Percentiles rank a stretch among this genome's conserved stretches.
Evolutionary conservation across 2,888 invertebrate genomes (phyloP).

Genomic region (Choreutis nemorana): DNA sequence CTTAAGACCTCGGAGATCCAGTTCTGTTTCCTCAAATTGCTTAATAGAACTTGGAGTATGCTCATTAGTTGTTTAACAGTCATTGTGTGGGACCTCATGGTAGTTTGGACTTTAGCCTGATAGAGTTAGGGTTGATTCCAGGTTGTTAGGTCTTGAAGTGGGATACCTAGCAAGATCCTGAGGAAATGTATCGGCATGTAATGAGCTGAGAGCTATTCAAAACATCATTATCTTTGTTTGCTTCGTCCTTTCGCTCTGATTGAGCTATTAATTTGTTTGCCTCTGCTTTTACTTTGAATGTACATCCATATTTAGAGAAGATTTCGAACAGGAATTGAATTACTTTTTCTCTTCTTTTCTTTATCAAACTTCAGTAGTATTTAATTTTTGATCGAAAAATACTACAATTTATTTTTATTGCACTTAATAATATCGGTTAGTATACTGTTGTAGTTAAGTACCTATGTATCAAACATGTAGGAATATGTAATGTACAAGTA

Average conservation of each 20-base stretch:
- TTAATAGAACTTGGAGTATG: slow-evolving; percentile 26
- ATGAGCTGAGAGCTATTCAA: slow-evolving; percentile 59
- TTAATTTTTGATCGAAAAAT: no score
- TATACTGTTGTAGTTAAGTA: no score
- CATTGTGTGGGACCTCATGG: slow-evolving; percentile 19
- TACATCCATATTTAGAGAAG: neutral
- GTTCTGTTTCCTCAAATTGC: slow-evolving; percentile 24
- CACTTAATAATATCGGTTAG: no score
- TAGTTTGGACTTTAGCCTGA: slow-evolving; percentile 10
- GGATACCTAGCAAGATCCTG: slow-evolving; percentile 33
- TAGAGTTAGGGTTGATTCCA: slow-evolving; percentile 11
- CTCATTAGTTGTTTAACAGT: slow-evolving; percentile 57
- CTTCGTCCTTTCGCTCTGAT: slow-evolving; percentile 19
- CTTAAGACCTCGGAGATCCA: slow-evolving; percentile 16
- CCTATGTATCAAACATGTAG: no score
- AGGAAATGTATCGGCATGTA: slow-evolving; percentile 54
- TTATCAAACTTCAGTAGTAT: no score
- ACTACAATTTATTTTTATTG: no score
- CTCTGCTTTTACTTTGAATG: no score
- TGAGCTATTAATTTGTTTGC: slow-evolving; percentile 13
- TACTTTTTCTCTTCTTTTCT: no score
- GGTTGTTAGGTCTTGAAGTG: slow-evolving; percentile 21
- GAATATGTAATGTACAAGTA: no score
- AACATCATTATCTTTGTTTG: slow-evolving; percentile 50
- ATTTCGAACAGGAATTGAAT: neutral